Evolutionary conservation across 2,888 invertebrate species (phyloP), one percentile per base, ranked within the genome.

Genomic region (Neuroscelio doddi): DNA sequence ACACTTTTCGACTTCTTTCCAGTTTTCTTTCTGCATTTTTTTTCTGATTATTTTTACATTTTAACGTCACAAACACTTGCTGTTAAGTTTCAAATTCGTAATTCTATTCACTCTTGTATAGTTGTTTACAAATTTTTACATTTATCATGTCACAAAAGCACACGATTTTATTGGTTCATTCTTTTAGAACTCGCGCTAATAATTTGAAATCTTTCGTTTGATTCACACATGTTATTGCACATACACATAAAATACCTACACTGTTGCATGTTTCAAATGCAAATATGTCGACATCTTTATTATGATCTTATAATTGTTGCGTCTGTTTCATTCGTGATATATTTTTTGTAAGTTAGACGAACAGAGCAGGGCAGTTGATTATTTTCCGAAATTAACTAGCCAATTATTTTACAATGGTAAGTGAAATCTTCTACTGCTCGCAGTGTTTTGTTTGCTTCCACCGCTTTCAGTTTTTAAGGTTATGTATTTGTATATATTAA

Each of bases 1-100:
- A 56, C 62, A 53, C 65, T 74, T 80, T 32, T 56, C 65, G 24
- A 82, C 58, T 38, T 77, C 68, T n/a, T 50, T 67, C 80, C 80
- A 81, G 38, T 69, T 72, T 39, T 61, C 55, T 26, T 63, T 65
- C 1, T 71, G 56, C 76, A 77, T 78, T 57, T 50, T 50, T 34
- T 8, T 9, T 3, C n/a, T 32, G 8, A 27, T 27, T 5, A 27
- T 5, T n/a, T 32, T 32, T 32, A 3, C 12, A 32, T 27, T 7
- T 8, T 7, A 32, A 32, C 32, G 3, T n/a, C 32, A n/a, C n/a
- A 32, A 32, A 32, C 9, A 32, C 2, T 21, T 21, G 5, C 2
- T 21, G 21, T 21, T 21, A 21, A 21, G 21, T 21, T 21, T 21
- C 5, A 21, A 21, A 21, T 21, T 21, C 21, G 21, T 21, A 21